Base-by-base conservation (phyloP, 2,888 invertebrate genomes). In the Strigamia crassipes region DNA sequence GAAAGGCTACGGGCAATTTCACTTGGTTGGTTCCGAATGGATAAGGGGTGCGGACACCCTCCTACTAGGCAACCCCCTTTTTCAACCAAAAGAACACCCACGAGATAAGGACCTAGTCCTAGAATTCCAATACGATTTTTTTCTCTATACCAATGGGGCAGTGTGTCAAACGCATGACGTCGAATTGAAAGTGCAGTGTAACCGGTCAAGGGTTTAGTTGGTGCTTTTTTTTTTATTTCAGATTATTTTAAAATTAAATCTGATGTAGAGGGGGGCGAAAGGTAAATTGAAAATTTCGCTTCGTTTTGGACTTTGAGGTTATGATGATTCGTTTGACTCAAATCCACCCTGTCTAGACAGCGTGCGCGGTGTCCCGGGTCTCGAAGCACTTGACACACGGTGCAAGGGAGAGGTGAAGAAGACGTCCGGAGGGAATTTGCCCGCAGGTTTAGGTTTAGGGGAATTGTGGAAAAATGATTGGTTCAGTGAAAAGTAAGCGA, bases 1-100 rank as follows among this genome's bases (percentile, higher is more conserved):
- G 73, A 73, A 73, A 73, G 73, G 73, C 73, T 73, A 73, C 73
- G 73, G 73, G 73, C 73, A 73, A 73, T 73, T 73, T 73, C 73
- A 73, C 73, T 73, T 73, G 73, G 73, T 73, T 73, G 73, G 27
- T 73, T n/a, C 73, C 73, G 73, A 73, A 73, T 27, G 31, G 73
- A 73, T 31, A 73, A 73, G 73, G 73, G 73, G 73, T 73, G 73
- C 73, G 73, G 61, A 73, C 73, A 73, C 73, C 73, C 73, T 73
- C 73, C 73, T 73, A 73, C 73, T 31, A 27, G 73, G 73, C 73
- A 73, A 73, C 73, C 73, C 56, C 73, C 73, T 73, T 73, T 73
- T 73, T 73, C 73, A 73, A 73, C 73, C 13, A 73, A 73, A 73
- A 73, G 73, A 73, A 73, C 73, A 73, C 73, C 73, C 73, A 73